Conservation (phyloP, 2,113 vertebrate genomes). For the Leucopsar rothschildi region DNA sequence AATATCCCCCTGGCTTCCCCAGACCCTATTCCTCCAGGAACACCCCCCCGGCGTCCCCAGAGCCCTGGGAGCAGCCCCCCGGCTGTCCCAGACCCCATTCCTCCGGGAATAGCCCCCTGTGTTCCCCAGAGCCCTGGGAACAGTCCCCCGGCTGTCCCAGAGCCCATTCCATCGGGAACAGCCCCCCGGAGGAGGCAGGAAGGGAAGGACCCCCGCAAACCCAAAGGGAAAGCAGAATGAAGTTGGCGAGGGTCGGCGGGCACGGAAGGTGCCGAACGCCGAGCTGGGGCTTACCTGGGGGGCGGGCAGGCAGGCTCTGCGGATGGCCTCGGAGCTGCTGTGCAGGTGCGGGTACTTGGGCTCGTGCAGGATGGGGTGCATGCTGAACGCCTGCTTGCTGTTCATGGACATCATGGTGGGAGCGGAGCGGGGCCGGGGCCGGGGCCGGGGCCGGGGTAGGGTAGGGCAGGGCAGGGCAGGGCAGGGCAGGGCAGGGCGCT, state of each 20-base stretch:
- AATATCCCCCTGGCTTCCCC: not conserved
- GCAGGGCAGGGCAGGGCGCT: not conserved
- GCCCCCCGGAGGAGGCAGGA: not conserved
- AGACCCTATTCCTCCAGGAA: not conserved
- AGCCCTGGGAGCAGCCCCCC: not conserved
- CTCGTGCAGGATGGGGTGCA: slow-evolving; percentile 91
- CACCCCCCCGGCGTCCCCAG: too few relatives aligned
- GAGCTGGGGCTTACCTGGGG: slow-evolving; percentile 75
- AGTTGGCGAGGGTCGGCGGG: not conserved
- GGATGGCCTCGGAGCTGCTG: slow-evolving; percentile 87
- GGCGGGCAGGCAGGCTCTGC: slow-evolving; percentile 85
- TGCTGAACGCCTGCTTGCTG: slow-evolving; percentile 91
- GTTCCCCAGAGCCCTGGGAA: too few relatives aligned
- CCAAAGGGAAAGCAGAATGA: not conserved
- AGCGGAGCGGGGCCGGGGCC: not conserved
- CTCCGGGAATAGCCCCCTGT: not conserved
- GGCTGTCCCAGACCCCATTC: too few relatives aligned
- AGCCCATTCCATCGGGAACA: too few relatives aligned
- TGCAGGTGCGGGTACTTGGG: slow-evolving; percentile 89
- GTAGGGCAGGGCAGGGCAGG: not conserved
- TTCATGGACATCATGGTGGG: slow-evolving; percentile 93
- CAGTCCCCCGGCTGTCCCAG: too few relatives aligned
- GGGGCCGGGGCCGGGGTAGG: too few relatives aligned
- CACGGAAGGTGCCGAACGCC: too few relatives aligned
- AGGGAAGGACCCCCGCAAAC: not conserved